Percentiles rank a stretch among this genome's conserved stretches.
Evolutionary conservation across 2,113 vertebrate species (phyloP).

Genomic region (Boulengeromyrus knoepffleri): DNA sequence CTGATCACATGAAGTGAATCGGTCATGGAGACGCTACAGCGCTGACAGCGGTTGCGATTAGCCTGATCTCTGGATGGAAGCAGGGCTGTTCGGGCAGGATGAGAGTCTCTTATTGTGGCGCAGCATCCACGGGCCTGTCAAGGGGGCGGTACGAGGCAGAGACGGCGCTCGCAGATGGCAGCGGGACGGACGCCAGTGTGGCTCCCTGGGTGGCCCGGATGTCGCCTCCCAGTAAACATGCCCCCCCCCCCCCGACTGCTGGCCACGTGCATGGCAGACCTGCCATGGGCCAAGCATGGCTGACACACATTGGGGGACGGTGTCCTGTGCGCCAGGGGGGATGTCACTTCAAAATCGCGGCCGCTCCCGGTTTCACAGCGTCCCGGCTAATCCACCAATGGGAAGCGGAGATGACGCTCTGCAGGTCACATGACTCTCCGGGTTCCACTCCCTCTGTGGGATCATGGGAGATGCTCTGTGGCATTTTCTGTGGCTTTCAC

Average conservation of each 20-base stretch:
- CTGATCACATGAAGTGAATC: background rate
- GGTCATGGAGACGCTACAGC: background rate
- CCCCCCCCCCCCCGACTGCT: background rate
- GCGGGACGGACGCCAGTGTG: background rate
- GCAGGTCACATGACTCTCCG: background rate
- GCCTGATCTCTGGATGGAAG: background rate
- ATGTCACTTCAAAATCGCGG: background rate
- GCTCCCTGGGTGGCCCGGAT: background rate
- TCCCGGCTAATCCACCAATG: background rate
- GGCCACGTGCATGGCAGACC: background rate
- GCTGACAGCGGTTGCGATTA: background rate
- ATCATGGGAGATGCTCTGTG: background rate
- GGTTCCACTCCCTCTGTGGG: background rate
- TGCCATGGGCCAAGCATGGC: background rate
- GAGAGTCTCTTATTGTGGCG: background rate
- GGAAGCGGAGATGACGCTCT: background rate
- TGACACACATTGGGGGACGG: background rate
- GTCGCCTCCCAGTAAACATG: background rate
- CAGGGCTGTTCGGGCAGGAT: background rate
- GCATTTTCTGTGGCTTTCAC: background rate
- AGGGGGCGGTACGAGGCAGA: background rate
- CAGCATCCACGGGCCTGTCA: background rate
- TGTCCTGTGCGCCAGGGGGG: background rate
- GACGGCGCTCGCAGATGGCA: slow-evolving; percentile 3
- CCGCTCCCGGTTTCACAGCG: background rate